Evolutionary conservation across 2,113 vertebrate species (phyloP), one percentile per base, ranked within the genome.

Genomic region (Bagarius yarrelli): DNA sequence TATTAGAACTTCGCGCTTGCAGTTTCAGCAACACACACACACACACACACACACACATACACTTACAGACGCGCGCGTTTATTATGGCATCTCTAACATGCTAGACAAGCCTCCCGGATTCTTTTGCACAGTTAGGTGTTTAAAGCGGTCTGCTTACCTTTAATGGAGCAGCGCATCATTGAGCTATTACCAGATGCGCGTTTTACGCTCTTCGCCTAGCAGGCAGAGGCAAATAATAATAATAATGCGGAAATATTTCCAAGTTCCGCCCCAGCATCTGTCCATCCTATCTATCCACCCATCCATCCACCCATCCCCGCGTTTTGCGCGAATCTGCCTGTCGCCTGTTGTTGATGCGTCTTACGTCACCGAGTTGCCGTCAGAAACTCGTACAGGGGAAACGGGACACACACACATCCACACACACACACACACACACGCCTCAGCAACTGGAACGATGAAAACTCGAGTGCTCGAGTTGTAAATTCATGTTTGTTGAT

Each of bases 191-290:
- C 86, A 82, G 83, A 85, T 82, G 87, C 83, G 88, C 79, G 85
- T 87, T 84, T 73, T 87, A 72, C 61, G 84, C 85, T 82, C 87
- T 59, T 81, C 40, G 87, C 87, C 80, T 55, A 81, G 79, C 82
- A 78, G 87, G 18, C 88, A 82, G 86, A 88, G 87, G 84, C 85
- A 30, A 78, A 78, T 80, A 89, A 86, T 85, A 78, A 78, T 80
- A 89, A 86, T 85, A 87, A 88, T 87, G 84, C 82, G 83, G 83
- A 86, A 88, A 84, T 87, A 87, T 87, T 83, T 84, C 76, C 86
- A 88, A 87, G 91, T 88, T 89, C 90, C 90, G 93, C 91, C 92
- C 91, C 87, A 90, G 86, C 89, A 90, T 90, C 87, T 92, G 91
- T 91, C 87, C 61, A 88, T 89, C 89, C 79, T 80, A 66, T 69